phyloP scores from a whole-genome alignment of 2,113 vertebrate species.

The Oncorhynchus clarkii region DNA sequence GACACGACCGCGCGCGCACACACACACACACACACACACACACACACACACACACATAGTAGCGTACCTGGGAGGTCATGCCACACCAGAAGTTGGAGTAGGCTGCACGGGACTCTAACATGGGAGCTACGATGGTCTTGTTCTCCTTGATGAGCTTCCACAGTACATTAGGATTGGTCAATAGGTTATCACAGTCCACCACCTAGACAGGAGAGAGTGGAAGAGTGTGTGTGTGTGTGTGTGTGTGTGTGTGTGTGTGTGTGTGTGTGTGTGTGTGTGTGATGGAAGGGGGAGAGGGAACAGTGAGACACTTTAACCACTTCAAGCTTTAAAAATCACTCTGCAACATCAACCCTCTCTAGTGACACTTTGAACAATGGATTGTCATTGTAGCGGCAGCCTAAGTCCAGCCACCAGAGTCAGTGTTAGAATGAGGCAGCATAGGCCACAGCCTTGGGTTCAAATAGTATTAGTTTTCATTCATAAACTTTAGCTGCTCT shows the following conservation, averaged over 20 bases:
- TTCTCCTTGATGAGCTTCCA: conserved; percentile 85
- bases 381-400: neutral
- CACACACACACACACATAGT: neutral
- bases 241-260: neutral
- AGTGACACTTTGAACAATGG: neutral
- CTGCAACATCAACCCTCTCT: neutral
- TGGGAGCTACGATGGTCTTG: conserved; percentile 87
- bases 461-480: too few species aligned
- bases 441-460: neutral
- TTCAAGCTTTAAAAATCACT: neutral
- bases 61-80: conserved; percentile 79
- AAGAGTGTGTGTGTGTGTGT: too few species aligned
- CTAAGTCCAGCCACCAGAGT: neutral
- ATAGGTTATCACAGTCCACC: conserved; percentile 85
- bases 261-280: neutral
- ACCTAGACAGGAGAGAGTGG: conserved; percentile 62
- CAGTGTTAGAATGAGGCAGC: neutral
- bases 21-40: neutral
- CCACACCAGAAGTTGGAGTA: conserved; percentile 98
- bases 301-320: neutral
- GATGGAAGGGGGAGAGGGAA: neutral
- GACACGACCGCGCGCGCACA: neutral
- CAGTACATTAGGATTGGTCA: conserved; percentile 80
- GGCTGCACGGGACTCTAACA: conserved; percentile 89
- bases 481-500: neutral